A percentile compares a stretch with the other conserved stretches of the same genome.
phyloP scores from a whole-genome alignment of 2,797 vertebrate genomes.

The Gymnothorax javanicus region DNA sequence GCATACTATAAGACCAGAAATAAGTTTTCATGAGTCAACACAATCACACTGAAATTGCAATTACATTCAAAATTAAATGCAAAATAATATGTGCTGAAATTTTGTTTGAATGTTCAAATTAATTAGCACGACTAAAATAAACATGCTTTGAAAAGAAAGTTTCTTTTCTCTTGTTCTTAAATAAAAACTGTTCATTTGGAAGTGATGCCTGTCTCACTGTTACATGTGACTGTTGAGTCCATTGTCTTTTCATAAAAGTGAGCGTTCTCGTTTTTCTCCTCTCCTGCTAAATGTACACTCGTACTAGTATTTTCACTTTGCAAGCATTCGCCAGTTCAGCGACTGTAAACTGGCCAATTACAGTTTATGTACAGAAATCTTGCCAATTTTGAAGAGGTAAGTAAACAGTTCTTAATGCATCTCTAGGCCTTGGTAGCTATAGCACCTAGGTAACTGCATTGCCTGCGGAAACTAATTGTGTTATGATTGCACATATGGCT shows the following conservation, averaged over 20 bases:
- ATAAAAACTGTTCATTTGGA: neutral
- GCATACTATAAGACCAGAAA: neutral
- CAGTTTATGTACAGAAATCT: neutral
- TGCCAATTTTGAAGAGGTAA: neutral
- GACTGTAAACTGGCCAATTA: conserved; percentile 6
- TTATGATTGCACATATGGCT: neutral
- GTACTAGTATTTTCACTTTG: neutral
- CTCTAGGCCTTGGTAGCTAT: neutral
- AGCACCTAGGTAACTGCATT: conserved; percentile 10
- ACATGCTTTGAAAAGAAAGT: conserved; percentile 10
- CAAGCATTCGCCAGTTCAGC: neutral
- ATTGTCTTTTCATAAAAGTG: neutral
- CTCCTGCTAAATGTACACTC: neutral
- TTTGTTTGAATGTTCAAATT: conserved; percentile 12
- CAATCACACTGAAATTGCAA: neutral
- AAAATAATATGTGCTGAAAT: conserved; percentile 3
- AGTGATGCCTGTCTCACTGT: neutral
- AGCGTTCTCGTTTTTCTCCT: neutral
- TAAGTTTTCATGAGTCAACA: neutral
- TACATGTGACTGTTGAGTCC: neutral
- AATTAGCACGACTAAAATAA: conserved; percentile 17
- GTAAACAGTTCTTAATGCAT: neutral
- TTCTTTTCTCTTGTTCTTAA: neutral
- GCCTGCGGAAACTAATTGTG: conserved; percentile 7
- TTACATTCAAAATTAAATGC: neutral